A percentile compares a stretch with the other conserved stretches of the same genome.
phyloP scores from a whole-genome alignment of 2,888 invertebrate species.

The Drosophila bunnanda region DNA sequence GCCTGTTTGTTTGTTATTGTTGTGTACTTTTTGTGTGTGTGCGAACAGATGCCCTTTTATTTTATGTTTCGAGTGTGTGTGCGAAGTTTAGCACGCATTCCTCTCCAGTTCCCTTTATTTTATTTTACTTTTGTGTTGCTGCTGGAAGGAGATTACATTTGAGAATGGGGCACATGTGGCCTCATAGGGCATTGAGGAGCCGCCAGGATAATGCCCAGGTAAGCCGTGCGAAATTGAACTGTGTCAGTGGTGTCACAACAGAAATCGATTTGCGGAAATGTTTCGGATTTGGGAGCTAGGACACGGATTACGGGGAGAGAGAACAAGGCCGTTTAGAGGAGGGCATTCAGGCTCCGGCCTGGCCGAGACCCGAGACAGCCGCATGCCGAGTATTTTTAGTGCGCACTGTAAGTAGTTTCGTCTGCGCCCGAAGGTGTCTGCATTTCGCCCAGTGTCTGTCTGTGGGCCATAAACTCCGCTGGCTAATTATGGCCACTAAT shows the following conservation, averaged over 20 bases:
- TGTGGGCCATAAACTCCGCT: slow-evolving; percentile 71
- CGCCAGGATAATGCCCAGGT: slow-evolving; percentile 40
- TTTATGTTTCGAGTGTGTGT: slow-evolving; percentile 44
- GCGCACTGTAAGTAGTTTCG: slow-evolving; percentile 36
- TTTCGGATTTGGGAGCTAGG: slow-evolving; percentile 18
- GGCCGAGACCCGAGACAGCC: slow-evolving; percentile 9
- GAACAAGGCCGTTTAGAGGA: neutral
- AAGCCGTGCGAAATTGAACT: slow-evolving; percentile 48
- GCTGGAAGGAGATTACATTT: slow-evolving; percentile 44
- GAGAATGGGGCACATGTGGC: slow-evolving; percentile 51
- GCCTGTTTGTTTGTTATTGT: slow-evolving; percentile 37
- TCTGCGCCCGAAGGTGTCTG: slow-evolving; percentile 50
- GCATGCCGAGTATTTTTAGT: slow-evolving; percentile 26
- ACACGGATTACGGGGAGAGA: slow-evolving; percentile 15
- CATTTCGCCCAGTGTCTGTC: slow-evolving; percentile 56
- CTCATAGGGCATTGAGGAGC: slow-evolving; percentile 31
- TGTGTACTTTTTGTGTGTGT: slow-evolving; percentile 33
- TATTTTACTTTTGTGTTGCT: slow-evolving; percentile 13
- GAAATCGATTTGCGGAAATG: slow-evolving; percentile 34
- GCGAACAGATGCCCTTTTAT: slow-evolving; percentile 62
- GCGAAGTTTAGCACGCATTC: slow-evolving; percentile 47
- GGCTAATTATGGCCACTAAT: slow-evolving; percentile 79
- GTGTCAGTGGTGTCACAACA: slow-evolving; percentile 46
- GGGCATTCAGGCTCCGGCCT: neutral
- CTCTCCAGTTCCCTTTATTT: slow-evolving; percentile 16